A percentile compares a stretch with the other conserved stretches of the same genome.
Evolutionary conservation across 2,797 vertebrate genomes (phyloP).

Genomic region (Sebastes dallii): DNA sequence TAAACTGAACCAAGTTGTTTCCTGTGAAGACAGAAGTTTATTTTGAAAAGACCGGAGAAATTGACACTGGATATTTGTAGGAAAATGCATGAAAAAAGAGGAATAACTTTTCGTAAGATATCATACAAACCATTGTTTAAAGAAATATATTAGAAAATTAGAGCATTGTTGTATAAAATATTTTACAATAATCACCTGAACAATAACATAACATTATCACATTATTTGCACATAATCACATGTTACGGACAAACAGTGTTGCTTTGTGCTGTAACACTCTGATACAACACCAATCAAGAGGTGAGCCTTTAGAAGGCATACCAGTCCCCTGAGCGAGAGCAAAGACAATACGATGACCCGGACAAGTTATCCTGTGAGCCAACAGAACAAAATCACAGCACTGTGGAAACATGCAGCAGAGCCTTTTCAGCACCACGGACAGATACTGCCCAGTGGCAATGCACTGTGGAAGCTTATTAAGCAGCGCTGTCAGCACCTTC

Average conservation of each 20-base stretch:
- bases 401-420: constrained; percentile 37
- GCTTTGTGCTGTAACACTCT: not conserved
- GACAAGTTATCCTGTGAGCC: constrained; percentile 18
- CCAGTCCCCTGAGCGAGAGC: not conserved
- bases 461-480: constrained; percentile 19
- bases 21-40: no score
- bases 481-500: constrained; percentile 20
- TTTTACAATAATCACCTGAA: not conserved
- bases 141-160: not conserved
- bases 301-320: not conserved
- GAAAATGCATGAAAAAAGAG: no score
- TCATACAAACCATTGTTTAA: no score
- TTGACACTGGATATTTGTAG: rapidly evolving
- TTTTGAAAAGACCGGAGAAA: no score
- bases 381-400: constrained; percentile 19
- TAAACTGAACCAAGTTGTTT: no score
- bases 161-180: no score
- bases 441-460: constrained; percentile 24
- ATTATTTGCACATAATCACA: not conserved
- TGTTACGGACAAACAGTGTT: not conserved
- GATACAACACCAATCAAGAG: not conserved
- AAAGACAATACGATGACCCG: constrained; percentile 17
- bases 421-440: constrained; percentile 64
- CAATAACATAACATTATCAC: not conserved
- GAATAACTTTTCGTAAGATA: no score